These are phyloP conservation scores for Pseudorectes ferrugineus DNA, from an alignment of 2,113 vertebrate genomes.

Conservation along the genomic window DNA sequence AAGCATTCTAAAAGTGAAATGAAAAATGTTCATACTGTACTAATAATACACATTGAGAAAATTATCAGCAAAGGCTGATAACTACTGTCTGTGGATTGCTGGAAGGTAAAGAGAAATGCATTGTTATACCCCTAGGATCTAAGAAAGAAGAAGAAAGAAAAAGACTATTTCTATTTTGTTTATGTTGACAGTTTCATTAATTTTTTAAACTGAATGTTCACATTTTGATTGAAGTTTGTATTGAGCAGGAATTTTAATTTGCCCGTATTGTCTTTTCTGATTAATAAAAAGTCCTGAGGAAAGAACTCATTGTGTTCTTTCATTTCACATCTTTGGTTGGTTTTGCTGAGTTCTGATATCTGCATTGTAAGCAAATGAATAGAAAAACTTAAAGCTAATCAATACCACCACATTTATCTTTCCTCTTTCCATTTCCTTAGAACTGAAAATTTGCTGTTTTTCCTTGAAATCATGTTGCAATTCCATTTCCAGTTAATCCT, in stretches of 20 bases:
- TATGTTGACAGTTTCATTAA: constrained; percentile 9
- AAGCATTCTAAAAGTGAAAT: not conserved
- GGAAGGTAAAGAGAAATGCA: not conserved
- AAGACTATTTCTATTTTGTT: not conserved
- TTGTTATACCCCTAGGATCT: not conserved
- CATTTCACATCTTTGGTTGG: not conserved
- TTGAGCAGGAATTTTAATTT: not conserved
- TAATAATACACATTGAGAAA: not conserved
- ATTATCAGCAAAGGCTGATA: not conserved
- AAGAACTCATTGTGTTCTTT: not conserved
- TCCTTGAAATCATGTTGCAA: not conserved
- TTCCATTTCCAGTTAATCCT: not conserved
- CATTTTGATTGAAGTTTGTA: not conserved
- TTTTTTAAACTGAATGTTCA: not conserved
- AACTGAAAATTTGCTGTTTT: not conserved
- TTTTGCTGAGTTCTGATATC: not conserved
- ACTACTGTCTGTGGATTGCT: not conserved
- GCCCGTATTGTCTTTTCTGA: not conserved
- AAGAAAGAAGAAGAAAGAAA: not conserved
- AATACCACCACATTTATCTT: not conserved
- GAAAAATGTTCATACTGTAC: not conserved
- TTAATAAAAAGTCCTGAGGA: not conserved
- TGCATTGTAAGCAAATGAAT: not conserved
- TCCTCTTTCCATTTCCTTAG: not conserved
- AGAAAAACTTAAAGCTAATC: not conserved